These are phyloP conservation scores for Rostratula benghalensis DNA, from an alignment of 2,113 vertebrate genomes.

Conservation along the genomic window DNA sequence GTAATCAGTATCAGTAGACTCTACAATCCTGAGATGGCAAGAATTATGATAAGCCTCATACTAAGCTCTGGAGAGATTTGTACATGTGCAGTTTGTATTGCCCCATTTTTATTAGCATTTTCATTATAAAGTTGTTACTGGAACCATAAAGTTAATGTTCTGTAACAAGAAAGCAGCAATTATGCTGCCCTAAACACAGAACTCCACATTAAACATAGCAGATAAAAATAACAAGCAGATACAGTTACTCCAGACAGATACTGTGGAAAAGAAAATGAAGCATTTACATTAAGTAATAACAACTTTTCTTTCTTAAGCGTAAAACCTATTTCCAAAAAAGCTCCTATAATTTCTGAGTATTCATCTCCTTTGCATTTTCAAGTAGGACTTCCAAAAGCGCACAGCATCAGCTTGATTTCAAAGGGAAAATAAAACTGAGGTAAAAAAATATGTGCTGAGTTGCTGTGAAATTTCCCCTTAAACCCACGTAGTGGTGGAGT, in stretches of 20 bases:
- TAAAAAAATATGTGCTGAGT: background rate
- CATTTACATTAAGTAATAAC: background rate
- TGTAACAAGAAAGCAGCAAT: constrained; percentile 48
- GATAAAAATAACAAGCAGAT: constrained; percentile 29
- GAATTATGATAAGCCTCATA: constrained; percentile 31
- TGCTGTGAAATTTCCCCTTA: background rate
- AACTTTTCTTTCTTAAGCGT: constrained; percentile 1
- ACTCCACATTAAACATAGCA: constrained; percentile 6
- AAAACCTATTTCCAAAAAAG: background rate
- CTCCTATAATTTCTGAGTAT: background rate
- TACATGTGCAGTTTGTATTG: background rate
- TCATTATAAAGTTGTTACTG: constrained; percentile 56
- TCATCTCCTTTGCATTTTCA: background rate
- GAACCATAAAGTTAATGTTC: constrained; percentile 53
- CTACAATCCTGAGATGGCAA: constrained; percentile 2
- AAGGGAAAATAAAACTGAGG: background rate
- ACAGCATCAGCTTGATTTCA: background rate
- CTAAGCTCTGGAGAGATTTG: constrained; percentile 40
- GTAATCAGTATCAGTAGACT: constrained; percentile 21
- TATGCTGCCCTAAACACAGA: constrained; percentile 6
- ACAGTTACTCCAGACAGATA: constrained; percentile 19
- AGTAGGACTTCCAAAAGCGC: background rate
- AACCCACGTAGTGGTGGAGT: background rate
- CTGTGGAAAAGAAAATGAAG: background rate
- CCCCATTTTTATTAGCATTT: constrained; percentile 49